Evolutionary conservation across 2,113 vertebrate species (phyloP).

Genomic region (Microcebus murinus): DNA sequence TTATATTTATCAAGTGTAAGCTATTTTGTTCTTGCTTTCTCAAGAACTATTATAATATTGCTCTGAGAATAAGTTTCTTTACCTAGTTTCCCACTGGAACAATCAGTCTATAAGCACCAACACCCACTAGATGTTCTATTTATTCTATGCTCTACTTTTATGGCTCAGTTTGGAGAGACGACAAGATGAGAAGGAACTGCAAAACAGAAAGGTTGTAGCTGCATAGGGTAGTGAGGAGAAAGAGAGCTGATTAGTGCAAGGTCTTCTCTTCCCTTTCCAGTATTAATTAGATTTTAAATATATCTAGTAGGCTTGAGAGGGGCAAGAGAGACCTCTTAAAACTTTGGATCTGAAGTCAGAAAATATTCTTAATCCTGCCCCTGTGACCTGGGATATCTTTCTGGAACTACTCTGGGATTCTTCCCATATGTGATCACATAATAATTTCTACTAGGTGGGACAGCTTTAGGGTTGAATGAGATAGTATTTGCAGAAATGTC

Average conservation of each 20-base stretch:
- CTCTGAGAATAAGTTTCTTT: background rate
- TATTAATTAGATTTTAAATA: background rate
- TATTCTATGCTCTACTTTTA: background rate
- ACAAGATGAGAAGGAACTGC: background rate
- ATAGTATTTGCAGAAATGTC: background rate
- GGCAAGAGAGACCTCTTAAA: background rate
- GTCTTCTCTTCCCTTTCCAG: background rate
- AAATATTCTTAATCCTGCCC: background rate
- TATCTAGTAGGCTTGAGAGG: background rate
- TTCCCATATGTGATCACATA: background rate
- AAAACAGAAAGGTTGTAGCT: background rate
- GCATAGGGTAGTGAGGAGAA: background rate
- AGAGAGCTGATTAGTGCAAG: background rate
- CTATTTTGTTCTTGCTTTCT: background rate
- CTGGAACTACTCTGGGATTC: background rate
- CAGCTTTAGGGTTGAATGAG: background rate
- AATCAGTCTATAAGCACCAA: background rate
- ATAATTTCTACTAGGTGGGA: background rate
- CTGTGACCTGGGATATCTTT: background rate
- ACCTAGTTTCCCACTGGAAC: background rate
- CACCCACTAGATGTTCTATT: background rate
- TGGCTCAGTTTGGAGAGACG: background rate
- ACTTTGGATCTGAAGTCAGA: constrained; percentile 10
- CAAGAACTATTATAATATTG: background rate
- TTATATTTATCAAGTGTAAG: background rate